Evolutionary conservation across 2,888 invertebrate genomes (phyloP), one percentile per base, ranked within the genome.

Genomic region (Adelognathus sp.): DNA sequence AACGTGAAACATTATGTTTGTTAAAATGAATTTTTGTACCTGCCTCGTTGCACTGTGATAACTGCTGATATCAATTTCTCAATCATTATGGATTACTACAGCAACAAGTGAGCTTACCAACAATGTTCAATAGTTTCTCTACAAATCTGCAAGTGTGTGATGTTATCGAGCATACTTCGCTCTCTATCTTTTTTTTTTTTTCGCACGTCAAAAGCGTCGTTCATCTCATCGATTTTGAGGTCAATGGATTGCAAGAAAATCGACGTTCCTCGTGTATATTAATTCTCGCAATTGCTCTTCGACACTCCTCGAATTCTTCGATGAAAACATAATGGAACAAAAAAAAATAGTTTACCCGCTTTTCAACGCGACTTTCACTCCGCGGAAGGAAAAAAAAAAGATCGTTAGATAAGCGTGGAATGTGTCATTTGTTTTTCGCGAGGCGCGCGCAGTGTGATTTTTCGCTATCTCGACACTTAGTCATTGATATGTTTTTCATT

Each of bases 1-100:
- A 87, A 83, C 76, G 80, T 85, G 84, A 85, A 85, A 83, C 83
- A n/a, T n/a, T n/a, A 80, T 67, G 82, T 81, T 84, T 71, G 63
- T 72, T 87, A 86, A 85, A 80, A 88, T 87, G 86, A 44, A 29
- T 50, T 31, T 82, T 83, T 69, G 67, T 81, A 81, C 79, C 76
- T 79, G 79, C 69, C 66, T 83, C 83, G 81, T 71, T 29, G 52
- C 61, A 72, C 39, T 73, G 44, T 83, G 71, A 82, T 82, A 64
- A 46, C 21, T 3, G 60, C 33, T 52, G 44, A 50, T 44, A n/a
- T n/a, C n/a, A 33, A 50, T 36, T 50, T 41, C 7, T 24, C 24
- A 63, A 50, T 56, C 71, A 27, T 50, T 52, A 79, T 79, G 79
- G 75, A 79, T 72, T 79, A 75, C 63, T 73, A 71, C 64, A 36